Base-by-base conservation (phyloP, 1,140 invertebrate species). In the Macrotrachela quadricornifera region DNA sequence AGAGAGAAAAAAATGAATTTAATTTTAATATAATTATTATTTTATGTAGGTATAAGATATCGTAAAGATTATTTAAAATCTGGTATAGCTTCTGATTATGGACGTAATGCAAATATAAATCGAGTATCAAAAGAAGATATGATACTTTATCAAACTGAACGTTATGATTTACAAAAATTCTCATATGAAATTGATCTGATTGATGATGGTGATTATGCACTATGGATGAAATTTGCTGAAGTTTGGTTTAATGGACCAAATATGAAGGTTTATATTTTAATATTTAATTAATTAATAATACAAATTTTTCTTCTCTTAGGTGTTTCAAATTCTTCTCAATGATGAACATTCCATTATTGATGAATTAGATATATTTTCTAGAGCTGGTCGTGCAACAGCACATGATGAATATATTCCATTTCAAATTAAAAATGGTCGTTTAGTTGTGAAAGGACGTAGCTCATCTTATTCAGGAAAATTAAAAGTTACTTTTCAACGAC, bases 241-340 rank as follows among this genome's bases (percentile, higher is more conserved):
- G 69, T 71, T 12, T 71, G 68, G 68, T 71, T 71, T 54, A 65
- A 65, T 30, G 60, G 64, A 15, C 56, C 66, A 13, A 64, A 66
- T 57, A 62, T 67, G 59, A 71, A 71, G 64, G 68, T 30, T 30
- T 30, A 8, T 4, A 30, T 30, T 30, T 30, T 30, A 2, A 30
- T 30, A 30, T 2, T 30, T 2, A 30, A 30, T 2, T 30, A 30
- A 8, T 30, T 30, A 30, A 30, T 30, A 30, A 8, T 30, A 30
- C 2, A 30, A 30, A 30, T 4, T 8, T n/a, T n/a, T 30, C 21
- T 30, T 30, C 21, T 8, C 2, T 30, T 30, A 30, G 21, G 21
- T 71, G 0, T 91, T 91, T 73, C 86, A 92, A 71, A 82, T 95
- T 14, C 79, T 86, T 8, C 67, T 95, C 15, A 94, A 95, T 72